Evolutionary conservation across 30 jellyfish, hydroid and myxozoan species (phyloP).

Genomic region (Turritopsis rubra): DNA sequence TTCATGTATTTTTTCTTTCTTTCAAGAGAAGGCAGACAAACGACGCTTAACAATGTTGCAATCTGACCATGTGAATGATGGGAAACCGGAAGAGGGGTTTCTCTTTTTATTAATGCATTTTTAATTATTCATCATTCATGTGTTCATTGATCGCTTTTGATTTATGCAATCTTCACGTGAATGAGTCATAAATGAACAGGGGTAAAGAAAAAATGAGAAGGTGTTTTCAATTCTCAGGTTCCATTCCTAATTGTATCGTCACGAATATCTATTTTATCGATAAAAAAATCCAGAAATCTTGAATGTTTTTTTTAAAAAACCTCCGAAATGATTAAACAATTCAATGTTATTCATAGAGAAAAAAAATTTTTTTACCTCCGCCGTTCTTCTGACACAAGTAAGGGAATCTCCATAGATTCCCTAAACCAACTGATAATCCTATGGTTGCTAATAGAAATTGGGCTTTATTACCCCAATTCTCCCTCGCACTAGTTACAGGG

Average conservation of each 20-base stretch:
- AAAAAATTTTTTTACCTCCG: slow-evolving; percentile 50
- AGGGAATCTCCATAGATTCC: slow-evolving; percentile 71
- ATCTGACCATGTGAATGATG: neutral
- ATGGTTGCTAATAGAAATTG: slow-evolving; percentile 77
- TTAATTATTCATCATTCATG: neutral
- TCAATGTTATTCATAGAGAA: too few species aligned
- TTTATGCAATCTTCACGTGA: neutral
- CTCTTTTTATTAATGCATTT: too few species aligned
- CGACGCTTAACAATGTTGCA: neutral
- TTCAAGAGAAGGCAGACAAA: too few species aligned
- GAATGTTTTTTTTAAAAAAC: too few species aligned
- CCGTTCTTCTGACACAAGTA: slow-evolving; percentile 42
- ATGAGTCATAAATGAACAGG: neutral
- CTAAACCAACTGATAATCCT: slow-evolving; percentile 88
- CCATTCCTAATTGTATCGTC: neutral
- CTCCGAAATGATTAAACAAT: too few species aligned
- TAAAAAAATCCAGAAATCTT: neutral
- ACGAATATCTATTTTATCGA: neutral
- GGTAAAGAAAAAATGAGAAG: neutral
- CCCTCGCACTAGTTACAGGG: slow-evolving; percentile 17
- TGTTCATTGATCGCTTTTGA: neutral
- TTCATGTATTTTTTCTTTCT: too few species aligned
- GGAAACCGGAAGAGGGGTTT: neutral
- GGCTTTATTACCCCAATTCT: slow-evolving; percentile 79
- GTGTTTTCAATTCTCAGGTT: neutral